Evolutionary conservation across 1,140 invertebrate genomes (phyloP), one percentile per base, ranked within the genome.

Genomic region (Neodiprion fabricii): DNA sequence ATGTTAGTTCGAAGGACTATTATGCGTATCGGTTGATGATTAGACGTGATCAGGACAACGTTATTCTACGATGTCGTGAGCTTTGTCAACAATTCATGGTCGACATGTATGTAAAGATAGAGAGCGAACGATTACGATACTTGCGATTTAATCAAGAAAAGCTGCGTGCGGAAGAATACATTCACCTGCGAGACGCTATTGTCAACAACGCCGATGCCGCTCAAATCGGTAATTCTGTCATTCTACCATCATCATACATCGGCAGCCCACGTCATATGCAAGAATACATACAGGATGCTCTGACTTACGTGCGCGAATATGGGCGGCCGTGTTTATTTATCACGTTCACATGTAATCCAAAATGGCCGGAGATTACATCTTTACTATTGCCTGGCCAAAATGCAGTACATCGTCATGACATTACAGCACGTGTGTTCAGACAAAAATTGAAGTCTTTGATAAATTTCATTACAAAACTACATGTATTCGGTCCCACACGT

Each of bases 21-120:
- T 89, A 89, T 79, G 78, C 84, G 70, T 86, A 88, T 77, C 49
- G 79, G 48, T 67, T 86, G 14, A 84, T 82, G 82, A 76, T 84
- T 67, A 74, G 84, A 66, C 48, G 75, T 72, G 74, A 77, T 71
- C 48, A 77, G 61, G 68, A 78, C 9, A 83, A 84, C 78, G 75
- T 79, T 69, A 75, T 85, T 48, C 72, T 84, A 53, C 72, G 72
- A 75, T 83, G 74, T 74, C 65, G 74, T 7, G 74, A 76, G 72
- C 72, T 83, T 1, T 79, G 78, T 50, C 74, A 83, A 74, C 84
- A 87, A 71, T 87, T 76, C 78, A 61, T 81, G 9, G 84, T 87
- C 21, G 83, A 88, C 79, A 82, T 81, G 79, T 86, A 82, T 76
- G 81, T 75, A 5, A 85, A 85, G 81, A 81, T 86, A 71, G 82